phyloP scores from a whole-genome alignment of 53 echinoderm and acorn worm genomes.

The Crossaster papposus region DNA sequence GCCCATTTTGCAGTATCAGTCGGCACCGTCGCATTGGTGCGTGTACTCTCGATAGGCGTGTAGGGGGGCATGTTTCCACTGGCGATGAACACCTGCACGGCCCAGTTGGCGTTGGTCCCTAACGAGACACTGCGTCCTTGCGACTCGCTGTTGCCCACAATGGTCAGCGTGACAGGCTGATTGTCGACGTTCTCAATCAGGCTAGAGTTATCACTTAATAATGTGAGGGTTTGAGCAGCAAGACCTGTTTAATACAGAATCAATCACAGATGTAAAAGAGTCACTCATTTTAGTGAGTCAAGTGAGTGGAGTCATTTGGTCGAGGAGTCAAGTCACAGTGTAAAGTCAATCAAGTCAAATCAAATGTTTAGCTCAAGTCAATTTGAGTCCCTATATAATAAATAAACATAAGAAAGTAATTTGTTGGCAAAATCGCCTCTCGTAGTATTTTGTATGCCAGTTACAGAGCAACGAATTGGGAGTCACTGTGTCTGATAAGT shows the following conservation, averaged over 20 bases:
- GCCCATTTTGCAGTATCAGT: neutral
- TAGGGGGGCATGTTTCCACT: neutral
- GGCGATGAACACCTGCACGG: slow-evolving; percentile 24
- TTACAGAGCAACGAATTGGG: no score
- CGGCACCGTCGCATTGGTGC: neutral
- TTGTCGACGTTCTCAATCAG: slow-evolving; percentile 30
- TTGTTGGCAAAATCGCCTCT: no score
- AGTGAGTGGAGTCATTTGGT: no score
- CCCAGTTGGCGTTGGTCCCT: slow-evolving; percentile 29
- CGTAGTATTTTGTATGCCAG: no score
- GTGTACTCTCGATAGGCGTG: neutral
- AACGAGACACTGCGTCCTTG: slow-evolving; percentile 33
- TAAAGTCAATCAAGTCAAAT: no score
- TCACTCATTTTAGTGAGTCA: neutral
- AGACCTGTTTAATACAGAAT: slow-evolving; percentile 16
- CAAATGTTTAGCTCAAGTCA: no score
- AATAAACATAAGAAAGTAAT: no score
- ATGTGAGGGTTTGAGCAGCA: neutral
- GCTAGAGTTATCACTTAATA: neutral
- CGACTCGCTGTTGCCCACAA: slow-evolving; percentile 36
- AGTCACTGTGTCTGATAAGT: no score
- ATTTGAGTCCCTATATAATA: no score
- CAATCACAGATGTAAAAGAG: neutral
- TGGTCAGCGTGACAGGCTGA: slow-evolving; percentile 14
- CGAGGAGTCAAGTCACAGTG: no score